Conservation (phyloP, 1,140 invertebrate species). For the Samia ricini region DNA sequence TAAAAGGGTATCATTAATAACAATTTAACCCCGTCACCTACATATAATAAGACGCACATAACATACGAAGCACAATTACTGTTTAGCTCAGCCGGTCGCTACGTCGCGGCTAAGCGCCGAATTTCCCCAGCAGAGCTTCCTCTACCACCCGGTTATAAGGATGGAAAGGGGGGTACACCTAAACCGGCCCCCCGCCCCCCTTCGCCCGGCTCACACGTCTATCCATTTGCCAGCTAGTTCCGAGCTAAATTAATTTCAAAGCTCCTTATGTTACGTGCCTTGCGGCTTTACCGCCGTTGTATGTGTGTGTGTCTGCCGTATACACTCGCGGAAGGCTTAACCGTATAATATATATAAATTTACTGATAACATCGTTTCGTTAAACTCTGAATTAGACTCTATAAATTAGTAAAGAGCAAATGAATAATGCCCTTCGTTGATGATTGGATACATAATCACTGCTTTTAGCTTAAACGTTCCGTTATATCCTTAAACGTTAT, state of each 20-base stretch:
- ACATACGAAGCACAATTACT: slow-evolving; percentile 52
- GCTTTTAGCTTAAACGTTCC: too few species aligned
- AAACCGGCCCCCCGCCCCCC: slow-evolving; percentile 28
- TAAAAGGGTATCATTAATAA: neutral
- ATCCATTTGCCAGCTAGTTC: slow-evolving; percentile 78
- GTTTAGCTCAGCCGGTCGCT: slow-evolving; percentile 57
- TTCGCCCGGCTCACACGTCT: slow-evolving; percentile 69
- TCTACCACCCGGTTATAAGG: slow-evolving; percentile 22
- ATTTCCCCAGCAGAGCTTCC: slow-evolving; percentile 56
- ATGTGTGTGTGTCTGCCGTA: slow-evolving; percentile 27
- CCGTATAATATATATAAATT: slow-evolving; percentile 50
- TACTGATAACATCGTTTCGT: slow-evolving; percentile 65
- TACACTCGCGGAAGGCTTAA: slow-evolving; percentile 71
- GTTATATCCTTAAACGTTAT: too few species aligned
- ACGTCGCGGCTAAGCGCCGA: slow-evolving; percentile 63
- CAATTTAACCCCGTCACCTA: neutral
- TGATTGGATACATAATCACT: neutral
- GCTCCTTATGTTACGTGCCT: slow-evolving; percentile 78
- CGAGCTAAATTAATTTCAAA: slow-evolving; percentile 78
- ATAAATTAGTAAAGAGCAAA: slow-evolving; percentile 63
- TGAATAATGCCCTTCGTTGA: slow-evolving; percentile 36
- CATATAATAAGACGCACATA: slow-evolving; percentile 1
- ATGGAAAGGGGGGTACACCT: slow-evolving; percentile 24
- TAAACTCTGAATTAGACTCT: slow-evolving; percentile 68
- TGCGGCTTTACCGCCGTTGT: slow-evolving; percentile 70